Percentiles rank a stretch among this genome's conserved stretches.
phyloP scores from a whole-genome alignment of 2,797 vertebrate species.

The Pangasius krempfi region DNA sequence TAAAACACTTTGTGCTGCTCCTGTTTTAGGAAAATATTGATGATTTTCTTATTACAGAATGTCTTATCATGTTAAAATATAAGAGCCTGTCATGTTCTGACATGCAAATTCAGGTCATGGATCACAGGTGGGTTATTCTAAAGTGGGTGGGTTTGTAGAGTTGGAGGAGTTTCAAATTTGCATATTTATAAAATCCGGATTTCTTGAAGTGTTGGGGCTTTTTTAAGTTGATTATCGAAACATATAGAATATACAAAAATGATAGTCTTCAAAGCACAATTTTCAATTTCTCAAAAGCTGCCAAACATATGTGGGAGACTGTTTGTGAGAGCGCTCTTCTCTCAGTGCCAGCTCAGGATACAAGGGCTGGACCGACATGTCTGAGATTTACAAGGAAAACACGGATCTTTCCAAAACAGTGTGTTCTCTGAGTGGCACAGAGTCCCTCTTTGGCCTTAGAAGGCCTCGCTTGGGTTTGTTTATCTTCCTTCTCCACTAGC shows the following conservation, averaged over 20 bases:
- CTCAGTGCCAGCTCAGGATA: constrained; percentile 11
- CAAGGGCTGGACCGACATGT: constrained; percentile 31
- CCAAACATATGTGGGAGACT: background rate
- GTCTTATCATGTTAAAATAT: background rate
- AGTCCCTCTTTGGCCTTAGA: constrained; percentile 42
- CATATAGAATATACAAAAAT: background rate
- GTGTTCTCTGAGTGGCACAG: constrained; percentile 26
- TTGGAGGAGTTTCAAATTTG: background rate
- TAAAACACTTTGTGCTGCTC: background rate
- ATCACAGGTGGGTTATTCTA: background rate
- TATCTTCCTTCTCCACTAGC: constrained; percentile 35
- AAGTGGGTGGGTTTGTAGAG: too few relatives aligned
- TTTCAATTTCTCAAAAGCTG: background rate
- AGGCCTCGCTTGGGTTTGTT: constrained; percentile 42
- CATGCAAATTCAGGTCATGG: background rate
- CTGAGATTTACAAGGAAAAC: constrained; percentile 50
- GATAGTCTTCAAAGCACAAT: background rate
- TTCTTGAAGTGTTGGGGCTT: background rate
- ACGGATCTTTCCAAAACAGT: constrained; percentile 35
- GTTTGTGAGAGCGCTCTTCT: background rate
- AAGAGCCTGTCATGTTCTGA: background rate
- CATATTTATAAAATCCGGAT: background rate
- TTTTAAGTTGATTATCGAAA: background rate
- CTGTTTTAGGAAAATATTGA: background rate
- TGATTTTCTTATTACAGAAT: background rate